Conservation (phyloP, 2,113 vertebrate species). For the Dicerorhinus sumatrensis region DNA sequence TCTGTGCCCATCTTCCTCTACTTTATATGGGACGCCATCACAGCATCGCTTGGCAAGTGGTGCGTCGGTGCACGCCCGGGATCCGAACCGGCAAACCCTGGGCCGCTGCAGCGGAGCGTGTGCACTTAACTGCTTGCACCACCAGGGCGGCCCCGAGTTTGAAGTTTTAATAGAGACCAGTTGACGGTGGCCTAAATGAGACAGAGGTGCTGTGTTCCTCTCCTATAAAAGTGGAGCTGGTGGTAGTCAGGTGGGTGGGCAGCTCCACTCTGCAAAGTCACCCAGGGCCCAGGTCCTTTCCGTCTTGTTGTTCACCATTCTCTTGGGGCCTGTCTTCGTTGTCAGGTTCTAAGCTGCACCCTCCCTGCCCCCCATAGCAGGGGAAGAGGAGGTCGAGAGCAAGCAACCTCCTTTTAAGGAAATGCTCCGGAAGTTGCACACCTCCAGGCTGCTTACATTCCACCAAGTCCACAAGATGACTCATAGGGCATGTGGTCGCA, state of each 20-base stretch:
- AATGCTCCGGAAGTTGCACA: not conserved
- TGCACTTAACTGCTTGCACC: no score
- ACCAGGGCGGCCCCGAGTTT: no score
- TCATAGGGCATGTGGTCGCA: not conserved
- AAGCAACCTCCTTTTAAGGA: not conserved
- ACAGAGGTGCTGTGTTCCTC: not conserved
- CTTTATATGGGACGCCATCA: no score
- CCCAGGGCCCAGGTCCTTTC: not conserved
- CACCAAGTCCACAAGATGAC: not conserved
- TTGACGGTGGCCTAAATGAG: not conserved
- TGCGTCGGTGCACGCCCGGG: no score
- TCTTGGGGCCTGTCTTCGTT: not conserved
- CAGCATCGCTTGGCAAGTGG: no score
- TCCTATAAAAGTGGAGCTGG: not conserved
- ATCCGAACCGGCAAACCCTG: no score
- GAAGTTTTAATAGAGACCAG: not conserved
- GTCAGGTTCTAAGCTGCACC: fast-evolving
- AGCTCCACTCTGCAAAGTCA: not conserved
- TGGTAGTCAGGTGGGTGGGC: not conserved
- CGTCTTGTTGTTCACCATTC: not conserved
- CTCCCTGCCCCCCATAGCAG: not conserved
- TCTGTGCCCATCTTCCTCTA: no score
- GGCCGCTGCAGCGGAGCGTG: no score
- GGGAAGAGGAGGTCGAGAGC: not conserved
- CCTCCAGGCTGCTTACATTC: not conserved